phyloP scores from a whole-genome alignment of 2,797 vertebrate species.

The Melopsittacus undulatus region DNA sequence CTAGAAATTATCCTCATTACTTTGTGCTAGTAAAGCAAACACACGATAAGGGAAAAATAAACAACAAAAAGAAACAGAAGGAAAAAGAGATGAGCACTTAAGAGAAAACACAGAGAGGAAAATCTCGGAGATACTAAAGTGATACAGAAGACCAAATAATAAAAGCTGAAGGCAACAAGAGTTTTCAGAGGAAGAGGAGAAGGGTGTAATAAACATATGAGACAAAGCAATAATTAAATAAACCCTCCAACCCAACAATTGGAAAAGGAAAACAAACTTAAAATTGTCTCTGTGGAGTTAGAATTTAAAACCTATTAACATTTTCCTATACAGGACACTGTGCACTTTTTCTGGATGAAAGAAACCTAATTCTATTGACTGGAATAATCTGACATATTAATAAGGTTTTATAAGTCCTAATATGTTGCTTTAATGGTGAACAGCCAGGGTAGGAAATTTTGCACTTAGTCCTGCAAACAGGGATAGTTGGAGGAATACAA shows the following conservation, averaged over 20 bases:
- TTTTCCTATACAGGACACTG: not conserved
- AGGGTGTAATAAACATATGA: not conserved
- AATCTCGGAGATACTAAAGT: not conserved
- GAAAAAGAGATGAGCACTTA: not conserved
- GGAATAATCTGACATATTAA: not conserved
- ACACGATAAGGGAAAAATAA: not conserved
- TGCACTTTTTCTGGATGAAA: not conserved
- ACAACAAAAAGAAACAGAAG: not conserved
- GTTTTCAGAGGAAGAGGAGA: not conserved
- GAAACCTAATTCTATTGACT: not conserved
- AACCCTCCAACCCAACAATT: fast-evolving
- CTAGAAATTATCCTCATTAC: not conserved
- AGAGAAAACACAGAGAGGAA: not conserved
- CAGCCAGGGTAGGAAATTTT: not conserved
- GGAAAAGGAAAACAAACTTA: not conserved
- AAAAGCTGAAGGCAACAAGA: not conserved
- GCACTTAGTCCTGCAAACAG: not conserved
- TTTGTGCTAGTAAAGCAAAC: not conserved
- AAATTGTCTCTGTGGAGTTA: not conserved
- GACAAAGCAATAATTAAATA: not conserved
- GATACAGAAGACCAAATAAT: not conserved
- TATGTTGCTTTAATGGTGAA: not conserved
- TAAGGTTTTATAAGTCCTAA: not conserved
- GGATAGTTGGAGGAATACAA: not conserved
- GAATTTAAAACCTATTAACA: not conserved